phyloP scores from a whole-genome alignment of 1,140 invertebrate species.

The Arion vulgaris region DNA sequence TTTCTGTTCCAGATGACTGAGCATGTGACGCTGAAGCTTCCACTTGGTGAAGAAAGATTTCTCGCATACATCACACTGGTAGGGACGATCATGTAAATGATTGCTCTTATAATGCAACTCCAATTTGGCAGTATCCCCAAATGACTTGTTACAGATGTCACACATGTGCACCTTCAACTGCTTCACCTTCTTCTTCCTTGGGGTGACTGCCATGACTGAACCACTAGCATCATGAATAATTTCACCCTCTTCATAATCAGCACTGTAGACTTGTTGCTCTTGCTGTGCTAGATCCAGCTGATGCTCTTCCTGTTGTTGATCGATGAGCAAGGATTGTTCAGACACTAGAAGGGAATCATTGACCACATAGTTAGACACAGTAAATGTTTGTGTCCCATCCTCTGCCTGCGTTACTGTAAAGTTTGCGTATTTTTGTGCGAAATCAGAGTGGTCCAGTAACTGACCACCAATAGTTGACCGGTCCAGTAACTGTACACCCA shows the following conservation, averaged over 20 bases:
- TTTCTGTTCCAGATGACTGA: slow-evolving; percentile 37
- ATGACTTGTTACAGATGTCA: slow-evolving; percentile 39
- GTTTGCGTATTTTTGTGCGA: slow-evolving; percentile 10
- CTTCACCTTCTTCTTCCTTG: slow-evolving; percentile 24
- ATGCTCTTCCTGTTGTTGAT: slow-evolving; percentile 7
- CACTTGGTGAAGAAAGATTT: slow-evolving; percentile 38
- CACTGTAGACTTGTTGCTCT: not conserved
- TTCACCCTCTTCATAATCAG: slow-evolving; percentile 26
- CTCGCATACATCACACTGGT: slow-evolving; percentile 39
- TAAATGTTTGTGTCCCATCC: not conserved
- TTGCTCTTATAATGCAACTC: slow-evolving; percentile 35
- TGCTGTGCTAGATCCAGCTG: not conserved
- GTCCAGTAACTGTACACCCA: not conserved
- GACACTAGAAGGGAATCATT: not conserved
- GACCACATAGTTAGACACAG: slow-evolving; percentile 14
- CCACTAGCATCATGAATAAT: slow-evolving; percentile 28
- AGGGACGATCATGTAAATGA: slow-evolving; percentile 36
- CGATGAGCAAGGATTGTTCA: not conserved
- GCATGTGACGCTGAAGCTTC: slow-evolving; percentile 37
- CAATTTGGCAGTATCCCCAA: slow-evolving; percentile 26
- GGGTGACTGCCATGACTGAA: slow-evolving; percentile 24
- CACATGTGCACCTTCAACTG: slow-evolving; percentile 26
- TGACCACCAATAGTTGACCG: not conserved
- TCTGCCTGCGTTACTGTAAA: not conserved
- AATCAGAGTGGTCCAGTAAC: slow-evolving; percentile 8